Evolutionary conservation across 2,888 invertebrate genomes (phyloP).

Genomic region (Heliconius cydno): DNA sequence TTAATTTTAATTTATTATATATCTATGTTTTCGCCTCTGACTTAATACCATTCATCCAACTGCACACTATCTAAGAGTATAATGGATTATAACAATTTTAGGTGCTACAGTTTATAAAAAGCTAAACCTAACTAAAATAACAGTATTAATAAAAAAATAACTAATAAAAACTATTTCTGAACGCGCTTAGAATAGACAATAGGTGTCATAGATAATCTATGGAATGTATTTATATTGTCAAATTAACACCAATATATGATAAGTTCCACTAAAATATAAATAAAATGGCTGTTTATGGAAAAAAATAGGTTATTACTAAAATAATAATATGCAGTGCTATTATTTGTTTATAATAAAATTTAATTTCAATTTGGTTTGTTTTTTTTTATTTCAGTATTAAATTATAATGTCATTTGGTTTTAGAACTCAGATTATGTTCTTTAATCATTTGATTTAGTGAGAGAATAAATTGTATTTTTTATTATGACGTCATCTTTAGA

Average conservation of each 20-base stretch:
- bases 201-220: conserved; percentile 24
- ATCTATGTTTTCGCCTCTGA: neutral
- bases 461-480: neutral
- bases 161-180: conserved; percentile 29
- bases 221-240: conserved; percentile 28
- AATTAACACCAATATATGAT: conserved; percentile 28
- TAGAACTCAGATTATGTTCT: neutral
- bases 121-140: conserved; percentile 17
- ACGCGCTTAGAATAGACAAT: conserved; percentile 30
- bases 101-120: conserved; percentile 29
- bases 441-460: neutral
- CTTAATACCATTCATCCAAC: neutral
- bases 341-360: conserved; percentile 23
- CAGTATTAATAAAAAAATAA: conserved; percentile 23
- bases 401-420: neutral
- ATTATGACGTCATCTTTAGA: neutral
- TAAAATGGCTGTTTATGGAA: conserved; percentile 40
- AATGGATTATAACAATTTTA: conserved; percentile 7
- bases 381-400: neutral
- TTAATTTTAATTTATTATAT: neutral
- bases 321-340: conserved; percentile 31
- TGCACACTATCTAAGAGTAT: neutral
- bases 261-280: conserved; percentile 13
- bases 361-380: neutral
- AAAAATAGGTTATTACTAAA: conserved; percentile 36